Evolutionary conservation across 2,797 vertebrate species (phyloP).

Genomic region (Lates japonicus): DNA sequence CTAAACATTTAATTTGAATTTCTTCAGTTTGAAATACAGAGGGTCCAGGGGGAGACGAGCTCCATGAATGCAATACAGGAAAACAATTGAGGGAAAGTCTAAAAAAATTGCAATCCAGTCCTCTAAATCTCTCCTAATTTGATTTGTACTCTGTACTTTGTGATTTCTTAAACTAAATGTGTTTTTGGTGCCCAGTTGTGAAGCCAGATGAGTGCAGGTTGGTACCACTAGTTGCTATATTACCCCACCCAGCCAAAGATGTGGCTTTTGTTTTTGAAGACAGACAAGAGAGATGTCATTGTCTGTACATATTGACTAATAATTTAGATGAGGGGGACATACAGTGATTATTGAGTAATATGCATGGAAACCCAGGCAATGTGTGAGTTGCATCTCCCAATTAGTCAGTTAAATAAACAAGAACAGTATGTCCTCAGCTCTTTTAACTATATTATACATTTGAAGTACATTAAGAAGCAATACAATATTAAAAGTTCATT

Average conservation of each 20-base stretch:
- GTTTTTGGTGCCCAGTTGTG: neutral
- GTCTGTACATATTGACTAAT: neutral
- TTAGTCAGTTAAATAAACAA: neutral
- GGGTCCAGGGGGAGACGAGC: neutral
- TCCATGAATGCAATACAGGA: neutral
- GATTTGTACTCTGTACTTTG: neutral
- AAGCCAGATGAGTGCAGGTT: slow-evolving; percentile 8
- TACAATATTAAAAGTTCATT: neutral
- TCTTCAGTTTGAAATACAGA: neutral
- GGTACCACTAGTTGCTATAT: neutral
- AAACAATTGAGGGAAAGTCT: neutral
- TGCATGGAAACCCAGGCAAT: neutral
- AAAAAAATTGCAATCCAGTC: neutral
- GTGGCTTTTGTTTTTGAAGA: neutral
- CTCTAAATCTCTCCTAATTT: slow-evolving; percentile 9
- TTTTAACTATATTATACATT: neutral
- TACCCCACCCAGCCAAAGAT: neutral
- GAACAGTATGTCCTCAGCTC: neutral
- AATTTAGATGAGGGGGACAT: neutral
- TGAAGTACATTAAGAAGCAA: neutral
- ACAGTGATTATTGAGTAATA: neutral
- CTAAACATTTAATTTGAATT: slow-evolving; percentile 2
- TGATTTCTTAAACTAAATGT: neutral
- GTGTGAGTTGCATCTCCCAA: neutral
- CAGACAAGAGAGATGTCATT: neutral